Conservation (phyloP, 2,888 invertebrate genomes). For the Craniophora ligustri region DNA sequence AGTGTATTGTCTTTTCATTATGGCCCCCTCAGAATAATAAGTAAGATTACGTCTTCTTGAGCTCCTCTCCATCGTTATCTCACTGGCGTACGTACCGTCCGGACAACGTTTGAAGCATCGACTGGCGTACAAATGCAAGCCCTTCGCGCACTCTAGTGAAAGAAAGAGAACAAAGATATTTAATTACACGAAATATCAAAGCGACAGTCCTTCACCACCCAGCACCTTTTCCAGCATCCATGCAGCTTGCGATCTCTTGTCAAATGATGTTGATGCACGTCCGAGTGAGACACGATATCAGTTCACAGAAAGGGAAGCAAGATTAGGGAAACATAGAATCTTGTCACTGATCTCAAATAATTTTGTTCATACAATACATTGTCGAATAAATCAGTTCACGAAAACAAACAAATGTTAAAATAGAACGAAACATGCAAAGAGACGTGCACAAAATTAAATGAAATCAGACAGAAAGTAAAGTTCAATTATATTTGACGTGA, state of each 20-base stretch:
- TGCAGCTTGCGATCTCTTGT: constrained; percentile 79
- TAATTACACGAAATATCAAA: constrained; percentile 71
- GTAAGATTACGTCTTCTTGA: constrained; percentile 82
- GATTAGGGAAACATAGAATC: constrained; percentile 75
- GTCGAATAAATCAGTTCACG: constrained; percentile 32
- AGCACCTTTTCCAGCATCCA: constrained; percentile 82
- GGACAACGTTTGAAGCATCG: constrained; percentile 90
- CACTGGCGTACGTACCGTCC: constrained; percentile 81
- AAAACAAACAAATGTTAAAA: constrained; percentile 53
- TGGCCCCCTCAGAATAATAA: constrained; percentile 66
- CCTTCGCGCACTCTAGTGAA: constrained; percentile 91
- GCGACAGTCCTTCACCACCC: constrained; percentile 79
- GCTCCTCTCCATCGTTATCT: constrained; percentile 73
- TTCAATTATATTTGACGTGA: constrained; percentile 47
- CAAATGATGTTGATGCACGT: constrained; percentile 76
- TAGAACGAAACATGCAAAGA: constrained; percentile 47
- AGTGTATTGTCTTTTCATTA: constrained; percentile 72
- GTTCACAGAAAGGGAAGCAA: constrained; percentile 64
- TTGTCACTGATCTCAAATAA: constrained; percentile 88
- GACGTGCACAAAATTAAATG: constrained; percentile 85
- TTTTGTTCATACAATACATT: constrained; percentile 67
- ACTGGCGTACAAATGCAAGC: constrained; percentile 89
- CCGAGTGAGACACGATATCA: constrained; percentile 69
- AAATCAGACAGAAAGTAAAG: constrained; percentile 74
- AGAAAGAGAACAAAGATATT: constrained; percentile 80